These are phyloP conservation scores for Cygnus olor DNA, from an alignment of 2,797 vertebrate genomes.

Conservation along the genomic window DNA sequence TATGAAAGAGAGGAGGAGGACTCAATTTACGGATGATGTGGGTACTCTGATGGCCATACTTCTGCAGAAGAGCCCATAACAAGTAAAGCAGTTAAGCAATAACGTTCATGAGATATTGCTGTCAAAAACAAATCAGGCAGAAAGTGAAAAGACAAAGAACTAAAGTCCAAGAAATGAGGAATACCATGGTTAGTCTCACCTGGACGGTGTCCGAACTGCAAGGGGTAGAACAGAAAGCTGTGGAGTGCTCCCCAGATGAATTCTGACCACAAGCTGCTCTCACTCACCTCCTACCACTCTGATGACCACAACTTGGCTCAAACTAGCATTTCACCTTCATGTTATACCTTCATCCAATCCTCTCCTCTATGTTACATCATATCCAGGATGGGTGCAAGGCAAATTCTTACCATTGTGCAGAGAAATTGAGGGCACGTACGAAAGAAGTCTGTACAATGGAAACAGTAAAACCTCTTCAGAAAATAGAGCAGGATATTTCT, in stretches of 20 bases:
- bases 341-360: not conserved
- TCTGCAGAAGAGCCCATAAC: not conserved
- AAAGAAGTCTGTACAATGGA: not conserved
- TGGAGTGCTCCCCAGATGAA: not conserved
- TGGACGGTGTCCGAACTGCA: not conserved
- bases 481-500: not conserved
- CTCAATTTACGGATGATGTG: not conserved
- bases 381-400: not conserved
- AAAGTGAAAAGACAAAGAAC: slow-evolving; percentile 22
- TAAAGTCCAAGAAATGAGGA: not conserved
- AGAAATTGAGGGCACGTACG: not conserved
- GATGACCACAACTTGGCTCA: not conserved
- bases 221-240: not conserved
- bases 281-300: not conserved
- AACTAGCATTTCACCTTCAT: not conserved
- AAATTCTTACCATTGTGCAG: not conserved
- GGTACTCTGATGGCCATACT: not conserved
- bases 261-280: not conserved
- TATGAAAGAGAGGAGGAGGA: not conserved
- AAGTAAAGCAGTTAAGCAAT: not conserved
- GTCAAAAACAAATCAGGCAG: not conserved
- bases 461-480: not conserved
- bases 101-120: not conserved
- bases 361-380: not conserved
- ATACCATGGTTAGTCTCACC: not conserved